Percentiles rank a stretch among this genome's conserved stretches.
These are phyloP conservation scores for Gambusia affinis DNA, from an alignment of 2,113 vertebrate genomes.

Conservation along the genomic window DNA sequence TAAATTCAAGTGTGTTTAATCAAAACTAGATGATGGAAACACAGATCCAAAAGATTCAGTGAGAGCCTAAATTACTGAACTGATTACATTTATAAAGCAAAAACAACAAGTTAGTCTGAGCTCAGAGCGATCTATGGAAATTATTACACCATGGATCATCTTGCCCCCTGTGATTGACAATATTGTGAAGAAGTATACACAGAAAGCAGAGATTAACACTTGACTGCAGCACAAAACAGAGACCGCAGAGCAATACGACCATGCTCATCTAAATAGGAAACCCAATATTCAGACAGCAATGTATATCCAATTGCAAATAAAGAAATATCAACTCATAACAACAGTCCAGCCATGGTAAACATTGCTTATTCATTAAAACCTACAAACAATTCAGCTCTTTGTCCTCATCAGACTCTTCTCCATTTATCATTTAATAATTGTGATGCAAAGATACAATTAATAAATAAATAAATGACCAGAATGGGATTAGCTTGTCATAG, in stretches of 20 bases:
- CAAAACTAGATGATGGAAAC: not conserved
- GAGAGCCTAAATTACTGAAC: conserved; percentile 7
- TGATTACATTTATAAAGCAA: not conserved
- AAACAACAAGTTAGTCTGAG: conserved; percentile 22
- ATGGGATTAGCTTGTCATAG: too few relatives aligned
- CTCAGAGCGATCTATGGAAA: conserved; percentile 26
- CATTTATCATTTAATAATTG: too few relatives aligned
- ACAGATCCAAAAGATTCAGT: not conserved
- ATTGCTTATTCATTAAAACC: not conserved
- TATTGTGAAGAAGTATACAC: conserved; percentile 15
- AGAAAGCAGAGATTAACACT: conserved; percentile 38
- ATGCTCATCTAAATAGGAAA: conserved; percentile 19
- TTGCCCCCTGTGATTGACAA: conserved; percentile 29
- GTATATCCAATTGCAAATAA: not conserved
- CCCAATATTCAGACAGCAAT: conserved; percentile 12
- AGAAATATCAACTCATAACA: not conserved
- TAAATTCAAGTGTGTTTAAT: not conserved
- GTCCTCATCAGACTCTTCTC: not conserved
- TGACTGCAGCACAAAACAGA: conserved; percentile 61
- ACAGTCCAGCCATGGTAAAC: not conserved
- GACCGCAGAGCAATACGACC: conserved; percentile 26
- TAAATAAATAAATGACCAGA: too few relatives aligned
- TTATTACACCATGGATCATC: conserved; percentile 36
- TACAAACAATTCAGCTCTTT: not conserved
- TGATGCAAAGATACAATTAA: too few relatives aligned